phyloP scores from a whole-genome alignment of 2,797 vertebrate species.

The Helarctos malayanus region DNA sequence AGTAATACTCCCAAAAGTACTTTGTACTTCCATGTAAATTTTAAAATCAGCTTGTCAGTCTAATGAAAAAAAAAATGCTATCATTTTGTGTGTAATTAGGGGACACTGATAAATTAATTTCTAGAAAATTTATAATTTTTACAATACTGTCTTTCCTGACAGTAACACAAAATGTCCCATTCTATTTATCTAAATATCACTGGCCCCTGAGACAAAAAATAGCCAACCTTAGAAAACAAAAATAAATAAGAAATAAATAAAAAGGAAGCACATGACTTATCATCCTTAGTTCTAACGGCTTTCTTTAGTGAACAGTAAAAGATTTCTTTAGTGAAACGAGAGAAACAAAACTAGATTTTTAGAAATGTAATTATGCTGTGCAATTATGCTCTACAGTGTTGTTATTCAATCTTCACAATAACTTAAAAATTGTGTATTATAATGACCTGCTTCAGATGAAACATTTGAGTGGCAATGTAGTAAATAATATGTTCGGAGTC shows the following conservation, averaged over 20 bases:
- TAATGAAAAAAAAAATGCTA: background rate
- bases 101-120: background rate
- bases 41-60: background rate
- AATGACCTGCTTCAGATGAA: background rate
- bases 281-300: background rate
- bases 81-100: background rate
- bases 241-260: background rate
- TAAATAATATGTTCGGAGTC: background rate
- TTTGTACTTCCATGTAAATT: background rate
- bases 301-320: background rate
- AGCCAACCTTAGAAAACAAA: background rate
- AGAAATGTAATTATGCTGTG: background rate
- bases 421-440: background rate
- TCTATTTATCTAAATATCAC: background rate
- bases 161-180: background rate
- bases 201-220: background rate
- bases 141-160: background rate
- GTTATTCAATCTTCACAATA: background rate
- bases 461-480: background rate
- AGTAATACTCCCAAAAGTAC: background rate
- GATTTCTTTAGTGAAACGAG: background rate
- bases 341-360: background rate
- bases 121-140: background rate
- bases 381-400: background rate
- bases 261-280: background rate